These are phyloP conservation scores for Eublepharis macularius DNA, from an alignment of 2,113 vertebrate genomes.

Conservation along the genomic window DNA sequence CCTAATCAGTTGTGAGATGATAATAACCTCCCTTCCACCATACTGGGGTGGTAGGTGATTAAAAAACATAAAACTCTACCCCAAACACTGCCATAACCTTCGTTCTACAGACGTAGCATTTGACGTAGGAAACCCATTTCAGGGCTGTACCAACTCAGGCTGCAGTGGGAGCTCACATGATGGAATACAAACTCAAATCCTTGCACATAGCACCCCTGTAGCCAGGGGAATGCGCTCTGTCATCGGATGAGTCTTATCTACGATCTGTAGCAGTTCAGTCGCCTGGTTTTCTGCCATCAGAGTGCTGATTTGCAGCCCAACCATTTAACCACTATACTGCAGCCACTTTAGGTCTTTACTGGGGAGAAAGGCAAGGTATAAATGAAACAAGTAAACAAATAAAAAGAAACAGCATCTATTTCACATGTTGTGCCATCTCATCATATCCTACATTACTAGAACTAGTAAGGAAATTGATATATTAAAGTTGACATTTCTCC, in stretches of 20 bases:
- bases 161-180: background rate
- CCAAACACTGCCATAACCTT: no score
- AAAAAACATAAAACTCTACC: background rate
- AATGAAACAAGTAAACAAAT: no score
- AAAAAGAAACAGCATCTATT: background rate
- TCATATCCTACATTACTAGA: background rate
- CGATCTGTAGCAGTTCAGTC: no score
- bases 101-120: no score
- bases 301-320: no score
- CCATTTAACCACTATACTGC: no score
- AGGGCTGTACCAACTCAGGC: background rate
- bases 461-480: background rate
- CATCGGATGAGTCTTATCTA: background rate
- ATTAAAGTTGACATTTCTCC: background rate
- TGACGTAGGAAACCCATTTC: no score
- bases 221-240: background rate
- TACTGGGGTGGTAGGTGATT: background rate
- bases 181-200: background rate
- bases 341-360: no score
- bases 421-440: background rate
- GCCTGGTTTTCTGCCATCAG: no score
- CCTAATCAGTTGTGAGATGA: background rate
- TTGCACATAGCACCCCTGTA: no score
- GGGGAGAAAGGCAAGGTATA: no score
- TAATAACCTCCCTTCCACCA: background rate